These are phyloP conservation scores for Cheirogaleus medius DNA, from an alignment of 2,113 vertebrate species.

Conservation along the genomic window DNA sequence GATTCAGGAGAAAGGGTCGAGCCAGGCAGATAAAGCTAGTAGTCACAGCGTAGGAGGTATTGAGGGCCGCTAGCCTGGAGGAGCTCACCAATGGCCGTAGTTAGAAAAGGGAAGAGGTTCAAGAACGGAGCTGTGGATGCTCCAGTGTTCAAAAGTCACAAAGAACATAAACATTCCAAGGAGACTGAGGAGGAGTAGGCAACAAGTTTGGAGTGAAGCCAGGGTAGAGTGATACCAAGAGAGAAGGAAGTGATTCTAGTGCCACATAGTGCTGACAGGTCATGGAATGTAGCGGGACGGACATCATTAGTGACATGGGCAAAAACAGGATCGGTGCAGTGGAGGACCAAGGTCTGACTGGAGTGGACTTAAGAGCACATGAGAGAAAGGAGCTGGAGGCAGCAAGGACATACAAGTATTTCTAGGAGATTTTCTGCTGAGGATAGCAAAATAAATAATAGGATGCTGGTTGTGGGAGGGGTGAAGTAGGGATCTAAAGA, in stretches of 20 bases:
- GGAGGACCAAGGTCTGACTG: not conserved
- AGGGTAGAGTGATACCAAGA: not conserved
- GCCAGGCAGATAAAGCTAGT: not conserved
- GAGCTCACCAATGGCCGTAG: not conserved
- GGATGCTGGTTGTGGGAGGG: not conserved
- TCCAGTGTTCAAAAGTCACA: not conserved
- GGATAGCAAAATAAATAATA: not conserved
- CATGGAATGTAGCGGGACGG: not conserved
- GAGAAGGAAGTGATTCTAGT: not conserved
- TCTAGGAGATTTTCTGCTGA: not conserved
- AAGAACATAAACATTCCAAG: not conserved
- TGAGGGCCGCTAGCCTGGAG: not conserved
- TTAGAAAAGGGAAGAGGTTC: not conserved
- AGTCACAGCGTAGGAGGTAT: not conserved
- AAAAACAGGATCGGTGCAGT: not conserved
- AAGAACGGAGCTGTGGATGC: not conserved
- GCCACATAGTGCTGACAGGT: not conserved
- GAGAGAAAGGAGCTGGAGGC: not conserved
- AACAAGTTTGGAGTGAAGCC: not conserved
- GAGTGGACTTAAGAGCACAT: not conserved
- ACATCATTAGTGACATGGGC: not conserved
- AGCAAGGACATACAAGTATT: not conserved
- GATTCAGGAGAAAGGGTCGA: not conserved
- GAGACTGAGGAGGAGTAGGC: no score
- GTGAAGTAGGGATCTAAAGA: not conserved